A percentile compares a stretch with the other conserved stretches of the same genome.
Conservation (phyloP, 1,140 invertebrate species). For the Halictus rubicundus region DNA sequence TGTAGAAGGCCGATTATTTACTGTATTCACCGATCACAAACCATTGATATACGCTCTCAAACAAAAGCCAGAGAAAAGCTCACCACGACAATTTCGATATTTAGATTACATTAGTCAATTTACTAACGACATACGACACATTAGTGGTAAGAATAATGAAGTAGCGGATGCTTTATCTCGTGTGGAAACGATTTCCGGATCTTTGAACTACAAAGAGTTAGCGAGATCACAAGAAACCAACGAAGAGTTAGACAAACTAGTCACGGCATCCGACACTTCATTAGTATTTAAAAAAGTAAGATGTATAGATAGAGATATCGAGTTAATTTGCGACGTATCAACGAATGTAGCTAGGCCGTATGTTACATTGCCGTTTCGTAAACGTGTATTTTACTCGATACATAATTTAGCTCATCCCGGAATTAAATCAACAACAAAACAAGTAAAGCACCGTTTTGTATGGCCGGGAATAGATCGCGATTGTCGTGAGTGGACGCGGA, state of each 20-base stretch:
- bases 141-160: background rate
- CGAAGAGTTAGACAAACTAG: background rate
- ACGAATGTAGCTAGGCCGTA: background rate
- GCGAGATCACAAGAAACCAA: background rate
- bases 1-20: background rate
- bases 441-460: background rate
- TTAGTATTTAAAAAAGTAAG: too few relatives aligned
- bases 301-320: too few relatives aligned
- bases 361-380: background rate
- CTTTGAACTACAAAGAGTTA: background rate
- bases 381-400: background rate
- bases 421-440: background rate
- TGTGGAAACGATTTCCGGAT: background rate
- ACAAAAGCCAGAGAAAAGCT: background rate
- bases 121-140: background rate
- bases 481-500: background rate
- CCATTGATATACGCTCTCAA: background rate
- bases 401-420: background rate
- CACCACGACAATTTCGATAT: conserved; percentile 4
- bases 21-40: background rate
- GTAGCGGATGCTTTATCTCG: background rate
- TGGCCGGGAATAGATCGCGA: background rate
- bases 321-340: background rate
- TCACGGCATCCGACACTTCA: too few relatives aligned
- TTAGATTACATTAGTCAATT: conserved; percentile 6